Evolutionary conservation across 2,888 invertebrate genomes (phyloP).

Genomic region (Stenodera caucasica): DNA sequence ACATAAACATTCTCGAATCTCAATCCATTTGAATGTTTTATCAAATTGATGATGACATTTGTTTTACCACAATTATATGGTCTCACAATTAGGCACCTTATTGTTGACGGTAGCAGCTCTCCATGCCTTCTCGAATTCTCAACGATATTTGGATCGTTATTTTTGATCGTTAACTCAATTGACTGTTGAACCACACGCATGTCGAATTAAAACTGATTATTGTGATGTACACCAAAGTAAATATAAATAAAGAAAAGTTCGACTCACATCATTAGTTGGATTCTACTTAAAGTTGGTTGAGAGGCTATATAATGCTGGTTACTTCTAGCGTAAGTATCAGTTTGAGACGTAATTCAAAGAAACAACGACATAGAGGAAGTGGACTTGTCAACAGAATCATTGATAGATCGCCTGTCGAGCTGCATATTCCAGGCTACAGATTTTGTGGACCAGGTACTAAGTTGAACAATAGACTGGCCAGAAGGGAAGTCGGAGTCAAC

Average conservation of each 20-base stretch:
- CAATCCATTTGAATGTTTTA: conserved; percentile 44
- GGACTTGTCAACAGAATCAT: conserved; percentile 28
- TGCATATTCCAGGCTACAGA: conserved; percentile 33
- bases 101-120: not conserved
- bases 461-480: conserved; percentile 36
- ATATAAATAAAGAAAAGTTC: no score
- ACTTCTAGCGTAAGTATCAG: no score
- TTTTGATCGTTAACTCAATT: not conserved
- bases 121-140: conserved; percentile 34
- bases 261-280: no score
- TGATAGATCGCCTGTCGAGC: conserved; percentile 31
- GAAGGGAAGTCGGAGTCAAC: conserved; percentile 47
- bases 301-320: no score
- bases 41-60: conserved; percentile 44
- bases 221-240: no score
- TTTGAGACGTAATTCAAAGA: not conserved
- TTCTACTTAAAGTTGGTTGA: no score
- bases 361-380: conserved; percentile 10
- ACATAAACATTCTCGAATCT: conserved; percentile 50
- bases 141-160: conserved; percentile 34
- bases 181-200: conserved; percentile 17
- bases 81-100: conserved; percentile 42
- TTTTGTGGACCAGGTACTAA: conserved; percentile 40
- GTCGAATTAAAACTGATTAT: conserved; percentile 6
- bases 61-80: conserved; percentile 51